Percentiles rank a stretch among this genome's conserved stretches.
phyloP scores from a whole-genome alignment of 2,797 vertebrate species.

The Streptopelia turtur region DNA sequence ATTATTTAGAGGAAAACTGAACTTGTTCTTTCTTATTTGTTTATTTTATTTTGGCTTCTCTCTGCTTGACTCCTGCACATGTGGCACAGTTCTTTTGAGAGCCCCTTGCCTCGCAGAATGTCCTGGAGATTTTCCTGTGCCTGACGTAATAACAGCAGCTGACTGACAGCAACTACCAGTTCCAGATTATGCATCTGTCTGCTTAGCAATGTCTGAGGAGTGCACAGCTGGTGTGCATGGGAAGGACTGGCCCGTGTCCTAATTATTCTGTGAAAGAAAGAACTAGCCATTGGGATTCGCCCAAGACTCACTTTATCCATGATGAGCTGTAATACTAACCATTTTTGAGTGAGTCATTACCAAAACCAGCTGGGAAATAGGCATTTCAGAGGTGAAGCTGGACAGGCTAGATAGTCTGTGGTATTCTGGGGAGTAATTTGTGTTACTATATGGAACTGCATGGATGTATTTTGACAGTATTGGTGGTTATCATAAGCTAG shows the following conservation, averaged over 20 bases:
- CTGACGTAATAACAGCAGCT: not conserved
- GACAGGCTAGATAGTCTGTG: not conserved
- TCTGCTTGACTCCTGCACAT: not conserved
- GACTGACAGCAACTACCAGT: not conserved
- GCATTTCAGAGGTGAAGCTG: slow-evolving; percentile 7
- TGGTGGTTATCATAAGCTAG: not conserved
- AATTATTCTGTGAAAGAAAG: slow-evolving; percentile 1
- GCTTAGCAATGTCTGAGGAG: not conserved
- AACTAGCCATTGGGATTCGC: slow-evolving; percentile 32
- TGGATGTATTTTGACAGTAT: not conserved
- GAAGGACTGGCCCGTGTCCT: slow-evolving; percentile 3
- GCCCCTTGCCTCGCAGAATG: not conserved
- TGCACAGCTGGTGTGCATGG: slow-evolving; percentile 21
- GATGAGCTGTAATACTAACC: slow-evolving; percentile 31
- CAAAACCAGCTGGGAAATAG: not conserved
- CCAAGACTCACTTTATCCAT: slow-evolving; percentile 1
- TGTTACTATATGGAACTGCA: not conserved
- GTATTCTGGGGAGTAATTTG: not conserved
- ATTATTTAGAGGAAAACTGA: not conserved
- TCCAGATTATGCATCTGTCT: slow-evolving; percentile 34
- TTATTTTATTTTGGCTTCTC: slow-evolving; percentile 12
- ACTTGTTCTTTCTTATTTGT: not conserved
- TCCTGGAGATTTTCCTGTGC: not conserved
- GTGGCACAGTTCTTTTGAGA: not conserved
- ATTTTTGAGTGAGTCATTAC: slow-evolving; percentile 27